Evolutionary conservation across 2,113 vertebrate genomes (phyloP), one percentile per base, ranked within the genome.

Genomic region (Hippoglossus stenolepis): DNA sequence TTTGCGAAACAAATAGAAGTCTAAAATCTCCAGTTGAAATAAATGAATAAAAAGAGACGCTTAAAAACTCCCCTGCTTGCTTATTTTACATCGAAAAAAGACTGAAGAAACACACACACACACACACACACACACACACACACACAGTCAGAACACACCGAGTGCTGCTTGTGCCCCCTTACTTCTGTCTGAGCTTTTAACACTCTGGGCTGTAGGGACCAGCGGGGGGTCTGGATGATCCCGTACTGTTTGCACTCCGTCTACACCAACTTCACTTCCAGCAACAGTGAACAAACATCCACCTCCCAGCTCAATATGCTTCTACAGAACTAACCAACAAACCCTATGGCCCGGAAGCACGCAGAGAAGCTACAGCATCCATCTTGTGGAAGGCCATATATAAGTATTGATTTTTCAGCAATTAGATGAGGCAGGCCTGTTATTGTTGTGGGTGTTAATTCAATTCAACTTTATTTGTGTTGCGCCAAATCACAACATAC

Each of bases 221-320:
- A 43, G 40, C 40, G 3, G 40, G 40, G 40, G 13, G 40, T 43
- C 40, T 43, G 40, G 40, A 43, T 43, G 40, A 43, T 43, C 40
- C 12, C 11, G 40, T 35, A 45, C 63, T 83, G 63, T 86, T 86
- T 88, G 84, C 70, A 56, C 65, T 84, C 78, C 10, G 77, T 80
- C 84, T 83, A 54, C 58, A 69, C 45, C 45, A 18, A 49, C 45
- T 38, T 69, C 77, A 59, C 73, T 24, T 38, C 59, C 77, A 49
- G 73, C 6, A n/a, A 84, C 73, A 56, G 78, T 45, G 4, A 82
- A 70, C 67, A 82, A 86, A 85, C 63, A 85, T 26, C 73, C 70
- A 72, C 65, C 73, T 59, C 73, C 57, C 73, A 24, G 69, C 75
- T 86, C 85, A 73, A 79, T 65, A 71, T 65, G 75, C 65, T 76